Evolutionary conservation across 2,113 vertebrate genomes (phyloP).

Genomic region (Ibidorhyncha struthersii): DNA sequence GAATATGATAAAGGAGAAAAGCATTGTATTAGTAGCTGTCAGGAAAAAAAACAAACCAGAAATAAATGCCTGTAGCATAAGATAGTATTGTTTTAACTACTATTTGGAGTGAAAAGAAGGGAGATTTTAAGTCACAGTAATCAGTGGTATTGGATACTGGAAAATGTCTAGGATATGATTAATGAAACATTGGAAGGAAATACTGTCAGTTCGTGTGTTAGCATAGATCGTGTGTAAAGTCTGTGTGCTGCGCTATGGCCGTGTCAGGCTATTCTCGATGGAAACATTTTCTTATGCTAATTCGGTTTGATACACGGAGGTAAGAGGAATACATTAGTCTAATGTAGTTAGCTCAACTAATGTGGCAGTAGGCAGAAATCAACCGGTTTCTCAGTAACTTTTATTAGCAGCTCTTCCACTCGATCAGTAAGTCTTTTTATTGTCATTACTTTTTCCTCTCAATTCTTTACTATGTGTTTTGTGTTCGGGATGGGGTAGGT

Average conservation of each 20-base stretch:
- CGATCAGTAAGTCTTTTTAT: constrained; percentile 35
- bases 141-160: constrained; percentile 29
- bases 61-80: background rate
- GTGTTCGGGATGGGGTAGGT: background rate
- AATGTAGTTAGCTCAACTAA: constrained; percentile 30
- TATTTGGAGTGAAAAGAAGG: background rate
- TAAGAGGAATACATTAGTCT: constrained; percentile 49
- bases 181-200: constrained; percentile 61
- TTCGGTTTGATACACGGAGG: background rate
- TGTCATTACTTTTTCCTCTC: background rate
- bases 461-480: background rate
- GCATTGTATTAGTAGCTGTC: background rate
- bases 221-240: constrained; percentile 20
- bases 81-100: background rate
- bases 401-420: constrained; percentile 50
- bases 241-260: background rate
- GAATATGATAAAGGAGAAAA: background rate
- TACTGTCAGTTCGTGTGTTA: background rate
- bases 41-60: background rate
- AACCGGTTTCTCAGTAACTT: constrained; percentile 51
- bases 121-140: background rate
- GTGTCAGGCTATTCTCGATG: background rate
- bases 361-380: constrained; percentile 47
- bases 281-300: constrained; percentile 57
- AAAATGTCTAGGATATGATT: constrained; percentile 40